Percentiles rank a stretch among this genome's conserved stretches.
Evolutionary conservation across 2,113 vertebrate species (phyloP).

Genomic region (Brachyhypopomus gauderio): DNA sequence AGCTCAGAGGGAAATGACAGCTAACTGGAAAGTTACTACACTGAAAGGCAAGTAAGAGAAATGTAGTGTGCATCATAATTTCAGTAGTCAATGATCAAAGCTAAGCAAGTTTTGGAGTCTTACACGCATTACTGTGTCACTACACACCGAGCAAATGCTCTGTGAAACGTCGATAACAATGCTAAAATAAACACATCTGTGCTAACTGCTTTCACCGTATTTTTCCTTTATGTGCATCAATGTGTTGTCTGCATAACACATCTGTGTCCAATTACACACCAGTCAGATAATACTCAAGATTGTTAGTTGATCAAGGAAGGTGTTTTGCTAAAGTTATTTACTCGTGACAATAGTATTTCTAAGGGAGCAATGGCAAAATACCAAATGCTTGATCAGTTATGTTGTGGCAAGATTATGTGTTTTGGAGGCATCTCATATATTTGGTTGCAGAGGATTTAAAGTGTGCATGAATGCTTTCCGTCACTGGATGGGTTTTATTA

Average conservation of each 20-base stretch:
- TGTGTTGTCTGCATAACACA: slow-evolving; percentile 30
- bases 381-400: neutral
- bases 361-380: neutral
- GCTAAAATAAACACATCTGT: slow-evolving; percentile 42
- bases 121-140: slow-evolving; percentile 19
- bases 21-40: neutral
- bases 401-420: neutral
- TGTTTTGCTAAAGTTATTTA: slow-evolving; percentile 30
- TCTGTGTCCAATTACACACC: slow-evolving; percentile 34
- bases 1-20: neutral
- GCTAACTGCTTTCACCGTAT: slow-evolving; percentile 15
- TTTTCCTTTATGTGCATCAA: slow-evolving; percentile 23
- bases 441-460: neutral
- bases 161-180: slow-evolving; percentile 37
- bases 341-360: neutral
- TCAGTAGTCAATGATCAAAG: slow-evolving; percentile 19
- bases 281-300: slow-evolving; percentile 25
- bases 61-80: neutral
- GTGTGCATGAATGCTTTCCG: neutral
- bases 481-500: neutral
- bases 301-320: slow-evolving; percentile 31
- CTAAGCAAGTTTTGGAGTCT: slow-evolving; percentile 8
- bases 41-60: neutral
- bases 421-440: neutral
- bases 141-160: slow-evolving; percentile 32